Evolutionary conservation across 35 echinoderm and acorn worm species (phyloP), one percentile per base, ranked within the genome.

Genomic region (Heliocidaris erythrogramma): DNA sequence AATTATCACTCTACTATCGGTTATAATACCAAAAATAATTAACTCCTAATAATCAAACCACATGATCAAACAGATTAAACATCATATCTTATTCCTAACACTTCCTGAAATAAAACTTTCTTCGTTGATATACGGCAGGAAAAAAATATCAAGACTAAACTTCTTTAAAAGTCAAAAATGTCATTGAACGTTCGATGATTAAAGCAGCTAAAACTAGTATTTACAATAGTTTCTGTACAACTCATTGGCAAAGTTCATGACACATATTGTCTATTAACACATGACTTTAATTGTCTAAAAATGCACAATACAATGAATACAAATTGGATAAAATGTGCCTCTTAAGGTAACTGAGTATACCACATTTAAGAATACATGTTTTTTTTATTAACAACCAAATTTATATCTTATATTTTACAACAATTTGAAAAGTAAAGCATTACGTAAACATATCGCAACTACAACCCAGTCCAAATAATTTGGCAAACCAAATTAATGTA

Each of bases 221-320:
- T 92, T 92, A 92, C 91, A 92, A 92, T 92, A 92, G 16, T 92
- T 52, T 92, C 91, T 92, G 91, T 92, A 92, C 91, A 92, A 92
- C 49, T 59, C 91, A 92, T 92, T 92, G 91, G 91, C 91, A 92
- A 92, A 92, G 18, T 52, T 92, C 49, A 92, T 30, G 91, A 92
- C 91, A 48, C 50, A 92, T 48, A 92, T 30, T 27, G 48, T 59
- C 48, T 92, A 92, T n/a, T n/a, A 92, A 50, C 47, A 92, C 91
- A 42, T 29, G 91, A 92, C 47, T 32, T 59, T 5, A 78, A 78
- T 56, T 92, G 91, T 48, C 91, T 92, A 92, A 92, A 91, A 92
- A 49, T 92, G 91, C 91, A 92, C 91, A 92, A 92, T 16, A 92
- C 27, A 48, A 32, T 92, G 91, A 92, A 92, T 92, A 92, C 91